Base-by-base conservation (phyloP, 2,888 invertebrate species). In the Pachydiplax longipennis region DNA sequence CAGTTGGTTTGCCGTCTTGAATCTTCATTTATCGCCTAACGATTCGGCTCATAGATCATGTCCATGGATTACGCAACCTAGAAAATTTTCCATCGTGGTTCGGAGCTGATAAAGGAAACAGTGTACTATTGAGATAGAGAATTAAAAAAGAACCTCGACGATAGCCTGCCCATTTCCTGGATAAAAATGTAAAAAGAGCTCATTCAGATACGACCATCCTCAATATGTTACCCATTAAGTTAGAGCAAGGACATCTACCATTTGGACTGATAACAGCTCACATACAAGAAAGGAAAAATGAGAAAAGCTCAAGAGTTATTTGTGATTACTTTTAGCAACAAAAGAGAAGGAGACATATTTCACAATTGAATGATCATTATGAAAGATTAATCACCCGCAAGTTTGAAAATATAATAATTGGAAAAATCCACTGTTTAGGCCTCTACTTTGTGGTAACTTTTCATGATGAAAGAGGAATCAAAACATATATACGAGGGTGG, bases 41-140 rank as follows among this genome's bases (percentile, higher is more conserved):
- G 61, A 87, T 87, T 87, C 58, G 87, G 87, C 35, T 25, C 37
- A n/a, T 61, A 87, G 58, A 87, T 61, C n/a, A 87, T 87, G 61
- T 87, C 87, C 61, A n/a, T 37, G 35, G 58, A 18, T 87, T 87
- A 61, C 87, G 61, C 65, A 87, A 87, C 58, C 87, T 13, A 65
- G 87, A 61, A 87, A 65, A 87, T 58, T 87, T 87, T 87, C 87
- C 87, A 87, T 87, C 87, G 37, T 37, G 87, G 87, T 87, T 61
- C 37, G 87, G 87, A 61, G 40, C 87, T 10, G 87, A 87, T 87
- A 87, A 87, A 65, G 61, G 18, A 31, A 53, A 35, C 87, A 87
- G 12, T 31, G 73, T 31, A 18, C 61, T 87, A 61, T 31, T 37
- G 13, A 37, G 65, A 65, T 65, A 65, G 2, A n/a, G 37, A 12